phyloP scores from a whole-genome alignment of 2,888 invertebrate species.

The Thymelicus acteon region DNA sequence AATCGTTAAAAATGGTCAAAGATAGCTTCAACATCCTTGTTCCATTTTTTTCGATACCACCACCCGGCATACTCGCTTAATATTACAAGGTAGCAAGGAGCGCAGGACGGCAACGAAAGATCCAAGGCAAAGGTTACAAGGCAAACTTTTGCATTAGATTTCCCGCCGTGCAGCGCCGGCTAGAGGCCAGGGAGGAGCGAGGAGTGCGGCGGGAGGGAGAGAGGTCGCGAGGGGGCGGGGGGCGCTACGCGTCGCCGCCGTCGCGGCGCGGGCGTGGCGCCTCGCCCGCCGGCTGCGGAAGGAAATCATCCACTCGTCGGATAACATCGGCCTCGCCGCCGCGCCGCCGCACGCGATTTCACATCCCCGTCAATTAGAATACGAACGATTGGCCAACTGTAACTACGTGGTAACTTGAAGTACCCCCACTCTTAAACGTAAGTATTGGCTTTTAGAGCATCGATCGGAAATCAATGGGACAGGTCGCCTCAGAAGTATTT shows the following conservation, averaged over 20 bases:
- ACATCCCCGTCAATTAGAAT: background rate
- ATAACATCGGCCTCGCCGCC: slow-evolving; percentile 39
- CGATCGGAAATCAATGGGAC: background rate
- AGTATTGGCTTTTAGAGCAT: background rate
- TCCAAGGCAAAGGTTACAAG: slow-evolving; percentile 43
- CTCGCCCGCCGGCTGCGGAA: slow-evolving; percentile 48
- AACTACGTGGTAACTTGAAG: background rate
- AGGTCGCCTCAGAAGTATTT: background rate
- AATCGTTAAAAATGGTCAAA: slow-evolving; percentile 3
- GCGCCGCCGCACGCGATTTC: slow-evolving; percentile 27
- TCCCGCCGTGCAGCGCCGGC: slow-evolving; percentile 36
- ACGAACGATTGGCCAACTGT: background rate
- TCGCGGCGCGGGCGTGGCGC: slow-evolving; percentile 40
- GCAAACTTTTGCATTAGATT: slow-evolving; percentile 49
- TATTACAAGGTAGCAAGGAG: slow-evolving; percentile 4
- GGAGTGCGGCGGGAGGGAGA: slow-evolving; percentile 45
- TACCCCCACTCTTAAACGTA: background rate
- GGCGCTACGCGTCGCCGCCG: slow-evolving; percentile 45
- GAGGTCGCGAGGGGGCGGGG: slow-evolving; percentile 31
- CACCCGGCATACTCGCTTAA: slow-evolving; percentile 4
- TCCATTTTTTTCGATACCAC: background rate
- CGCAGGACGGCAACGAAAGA: slow-evolving; percentile 13
- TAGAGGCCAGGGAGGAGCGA: slow-evolving; percentile 38
- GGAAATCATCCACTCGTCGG: slow-evolving; percentile 48
- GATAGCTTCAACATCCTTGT: background rate